These are phyloP conservation scores for Slavum lentiscoides DNA, from an alignment of 2,888 invertebrate genomes.

Conservation along the genomic window DNA sequence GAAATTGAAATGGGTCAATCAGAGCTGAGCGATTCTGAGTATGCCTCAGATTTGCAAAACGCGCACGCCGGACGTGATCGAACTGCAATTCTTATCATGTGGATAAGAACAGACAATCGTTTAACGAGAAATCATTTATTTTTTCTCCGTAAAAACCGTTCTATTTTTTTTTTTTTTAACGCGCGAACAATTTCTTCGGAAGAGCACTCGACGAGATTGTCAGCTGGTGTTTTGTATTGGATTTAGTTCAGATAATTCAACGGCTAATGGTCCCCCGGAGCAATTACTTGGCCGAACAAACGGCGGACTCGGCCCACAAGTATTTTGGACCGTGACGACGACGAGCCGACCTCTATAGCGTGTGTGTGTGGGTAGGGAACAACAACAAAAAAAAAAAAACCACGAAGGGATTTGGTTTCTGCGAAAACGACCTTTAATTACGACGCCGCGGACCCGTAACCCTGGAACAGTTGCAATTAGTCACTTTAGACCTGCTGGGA, in stretches of 20 bases:
- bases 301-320: constrained; percentile 7
- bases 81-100: no score
- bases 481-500: constrained; percentile 46
- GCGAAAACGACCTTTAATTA: constrained; percentile 52
- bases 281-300: constrained; percentile 40
- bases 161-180: no score
- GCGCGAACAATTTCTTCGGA: no score
- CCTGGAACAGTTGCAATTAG: constrained; percentile 51
- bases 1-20: no score
- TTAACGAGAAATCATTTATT: no score
- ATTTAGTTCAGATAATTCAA: constrained; percentile 44
- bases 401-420: constrained; percentile 33
- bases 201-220: not conserved
- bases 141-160: no score
- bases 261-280: constrained; percentile 36
- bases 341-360: not conserved
- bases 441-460: constrained; percentile 32
- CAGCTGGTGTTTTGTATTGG: constrained; percentile 3
- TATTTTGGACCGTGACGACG: constrained; percentile 39
- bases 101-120: no score
- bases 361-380: no score
- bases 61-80: no score
- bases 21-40: no score
- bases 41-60: no score
- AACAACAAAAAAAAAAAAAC: constrained; percentile 20